Evolutionary conservation across 2,113 vertebrate genomes (phyloP).

Genomic region (Cynoglossus semilaevis): DNA sequence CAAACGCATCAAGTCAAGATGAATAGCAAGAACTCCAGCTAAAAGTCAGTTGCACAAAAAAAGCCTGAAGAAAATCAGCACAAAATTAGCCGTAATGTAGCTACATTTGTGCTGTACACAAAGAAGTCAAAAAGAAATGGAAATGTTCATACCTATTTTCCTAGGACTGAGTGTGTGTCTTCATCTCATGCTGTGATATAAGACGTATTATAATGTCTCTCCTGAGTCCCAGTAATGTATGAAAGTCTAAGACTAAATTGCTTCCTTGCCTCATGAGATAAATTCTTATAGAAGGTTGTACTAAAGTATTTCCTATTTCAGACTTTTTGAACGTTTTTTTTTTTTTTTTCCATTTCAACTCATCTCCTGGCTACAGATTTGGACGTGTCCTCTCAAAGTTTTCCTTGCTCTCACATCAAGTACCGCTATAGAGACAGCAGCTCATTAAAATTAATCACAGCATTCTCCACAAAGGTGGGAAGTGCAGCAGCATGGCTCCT

Average conservation of each 20-base stretch:
- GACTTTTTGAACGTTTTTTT: not conserved
- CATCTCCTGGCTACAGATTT: not conserved
- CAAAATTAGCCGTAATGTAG: too few species aligned
- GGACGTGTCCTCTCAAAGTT: conserved; percentile 10
- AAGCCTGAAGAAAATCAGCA: too few species aligned
- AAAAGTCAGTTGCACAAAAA: too few species aligned
- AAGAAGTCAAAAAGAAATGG: too few species aligned
- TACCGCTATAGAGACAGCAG: not conserved
- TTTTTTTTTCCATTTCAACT: not conserved
- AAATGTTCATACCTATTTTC: too few species aligned
- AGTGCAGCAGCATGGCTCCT: not conserved
- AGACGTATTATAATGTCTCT: conserved; percentile 1
- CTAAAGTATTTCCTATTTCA: not conserved
- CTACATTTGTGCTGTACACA: too few species aligned
- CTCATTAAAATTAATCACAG: conserved; percentile 6
- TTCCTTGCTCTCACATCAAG: not conserved
- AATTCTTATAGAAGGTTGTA: not conserved
- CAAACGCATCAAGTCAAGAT: too few species aligned
- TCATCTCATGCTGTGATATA: too few species aligned
- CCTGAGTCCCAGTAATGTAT: not conserved
- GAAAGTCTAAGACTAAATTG: not conserved
- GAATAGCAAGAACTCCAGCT: too few species aligned
- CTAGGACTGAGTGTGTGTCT: too few species aligned
- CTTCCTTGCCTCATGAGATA: too few species aligned
- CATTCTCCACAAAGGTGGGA: not conserved